Base-by-base conservation (phyloP, 2,888 invertebrate genomes). In the Electrophaes corylata region DNA sequence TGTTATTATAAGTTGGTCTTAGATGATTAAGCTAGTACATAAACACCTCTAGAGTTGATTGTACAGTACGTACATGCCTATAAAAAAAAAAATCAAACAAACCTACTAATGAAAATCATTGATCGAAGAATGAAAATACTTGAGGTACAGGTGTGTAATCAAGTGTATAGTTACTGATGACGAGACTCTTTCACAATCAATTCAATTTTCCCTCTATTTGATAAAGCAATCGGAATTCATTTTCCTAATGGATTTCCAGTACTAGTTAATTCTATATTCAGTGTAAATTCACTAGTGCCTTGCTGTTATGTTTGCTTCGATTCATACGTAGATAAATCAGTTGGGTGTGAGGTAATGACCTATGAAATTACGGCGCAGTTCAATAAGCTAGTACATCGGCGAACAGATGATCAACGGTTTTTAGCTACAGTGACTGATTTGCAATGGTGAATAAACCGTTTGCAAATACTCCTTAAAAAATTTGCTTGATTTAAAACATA, bases 201-300 rank as follows among this genome's bases (percentile, higher is more conserved):
- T 55, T 31, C 35, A 20, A 55, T 41, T 29, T 14, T n/a, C 33
- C 44, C 44, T 45, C 53, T 49, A 51, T 54, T 65, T 62, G 41
- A 45, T 43, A 19, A 57, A 61, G 58, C 53, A 60, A 44, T 55
- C 19, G 44, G 20, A 54, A 54, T 54, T 63, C 57, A 54, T 60
- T 64, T 60, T 60, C 62, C 65, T 65, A 62, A 60, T 60, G 58
- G 62, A 49, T 59, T 61, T 44, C 45, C 41, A n/a, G 54, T 54
- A 45, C 46, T 49, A 46, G 44, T 50, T 52, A 53, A 53, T 48
- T 43, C 20, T 29, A 60, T 60, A 50, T 60, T 57, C 57, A 43
- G 35, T 60, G 50, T 53, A 50, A 56, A 58, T 55, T 45, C 47
- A 53, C 54, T 59, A 51, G 49, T 47, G 51, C 59, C 50, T 55